Evolutionary conservation across 2,888 invertebrate species (phyloP).

Genomic region (Cephonodes hylas): DNA sequence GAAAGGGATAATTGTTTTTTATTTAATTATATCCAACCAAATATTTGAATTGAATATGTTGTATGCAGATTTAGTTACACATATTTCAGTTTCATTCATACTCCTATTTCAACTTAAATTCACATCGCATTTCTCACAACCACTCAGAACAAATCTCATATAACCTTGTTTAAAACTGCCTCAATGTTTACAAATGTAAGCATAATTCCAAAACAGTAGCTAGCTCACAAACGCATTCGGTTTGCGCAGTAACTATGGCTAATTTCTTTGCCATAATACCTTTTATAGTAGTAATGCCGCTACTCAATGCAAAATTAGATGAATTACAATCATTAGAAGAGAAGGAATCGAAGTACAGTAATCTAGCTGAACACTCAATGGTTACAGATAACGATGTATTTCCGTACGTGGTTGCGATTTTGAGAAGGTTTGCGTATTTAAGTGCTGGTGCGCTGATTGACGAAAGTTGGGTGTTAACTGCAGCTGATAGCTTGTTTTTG

Average conservation of each 20-base stretch:
- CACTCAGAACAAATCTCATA: too few species aligned
- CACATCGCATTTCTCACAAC: too few species aligned
- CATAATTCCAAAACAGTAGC: slow-evolving; percentile 15
- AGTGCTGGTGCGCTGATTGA: slow-evolving; percentile 62
- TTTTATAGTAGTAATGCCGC: background rate
- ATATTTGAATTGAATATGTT: too few species aligned
- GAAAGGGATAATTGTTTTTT: too few species aligned
- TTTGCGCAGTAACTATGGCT: background rate
- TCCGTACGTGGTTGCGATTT: slow-evolving; percentile 60
- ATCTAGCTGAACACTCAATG: slow-evolving; percentile 42
- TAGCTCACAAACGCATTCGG: background rate
- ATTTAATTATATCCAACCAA: too few species aligned
- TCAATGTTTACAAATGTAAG: background rate
- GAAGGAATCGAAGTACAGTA: slow-evolving; percentile 19
- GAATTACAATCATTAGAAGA: background rate
- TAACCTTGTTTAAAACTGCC: background rate
- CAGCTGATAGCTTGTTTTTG: slow-evolving; percentile 56
- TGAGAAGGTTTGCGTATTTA: slow-evolving; percentile 51
- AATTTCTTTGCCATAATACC: background rate
- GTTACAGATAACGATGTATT: slow-evolving; percentile 48
- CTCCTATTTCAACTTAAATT: too few species aligned
- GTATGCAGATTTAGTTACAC: background rate
- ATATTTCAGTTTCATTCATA: background rate
- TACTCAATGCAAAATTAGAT: background rate
- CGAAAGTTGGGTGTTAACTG: slow-evolving; percentile 63